Evolutionary conservation across 2,797 vertebrate genomes (phyloP).

Genomic region (Caiman crocodilus): DNA sequence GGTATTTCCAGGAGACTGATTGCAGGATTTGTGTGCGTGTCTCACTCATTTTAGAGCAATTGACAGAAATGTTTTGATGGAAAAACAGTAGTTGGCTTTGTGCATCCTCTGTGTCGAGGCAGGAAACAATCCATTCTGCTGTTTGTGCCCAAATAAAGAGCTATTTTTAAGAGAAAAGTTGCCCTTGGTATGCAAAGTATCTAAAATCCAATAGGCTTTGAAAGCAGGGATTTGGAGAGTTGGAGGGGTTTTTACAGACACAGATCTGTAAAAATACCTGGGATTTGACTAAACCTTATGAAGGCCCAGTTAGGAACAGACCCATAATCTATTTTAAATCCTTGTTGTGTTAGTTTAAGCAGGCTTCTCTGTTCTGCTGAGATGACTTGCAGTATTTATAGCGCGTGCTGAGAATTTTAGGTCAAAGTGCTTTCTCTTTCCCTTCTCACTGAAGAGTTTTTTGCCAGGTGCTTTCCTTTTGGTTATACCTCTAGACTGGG

Average conservation of each 20-base stretch:
- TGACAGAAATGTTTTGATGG: neutral
- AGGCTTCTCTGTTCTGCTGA: neutral
- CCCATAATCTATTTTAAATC: neutral
- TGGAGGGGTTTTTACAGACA: neutral
- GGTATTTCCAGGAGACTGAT: neutral
- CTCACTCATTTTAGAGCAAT: slow-evolving; percentile 12
- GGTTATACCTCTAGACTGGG: neutral
- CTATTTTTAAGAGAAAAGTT: neutral
- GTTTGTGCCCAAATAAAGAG: slow-evolving; percentile 44
- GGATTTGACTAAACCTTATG: neutral
- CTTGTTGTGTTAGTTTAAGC: neutral
- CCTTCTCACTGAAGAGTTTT: accelerated
- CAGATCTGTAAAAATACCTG: neutral
- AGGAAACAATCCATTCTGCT: slow-evolving; percentile 34
- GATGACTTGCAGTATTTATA: neutral
- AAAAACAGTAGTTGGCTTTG: neutral
- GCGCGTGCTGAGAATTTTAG: neutral
- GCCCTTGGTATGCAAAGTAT: neutral
- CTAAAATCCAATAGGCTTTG: slow-evolving; percentile 1
- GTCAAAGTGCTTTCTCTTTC: neutral
- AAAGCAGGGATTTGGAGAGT: neutral
- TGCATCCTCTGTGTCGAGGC: neutral
- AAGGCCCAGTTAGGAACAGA: neutral
- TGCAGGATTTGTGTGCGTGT: neutral
- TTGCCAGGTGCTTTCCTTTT: neutral